Evolutionary conservation across 2,888 invertebrate species (phyloP), one percentile per base, ranked within the genome.

Genomic region (Macaria liturata): DNA sequence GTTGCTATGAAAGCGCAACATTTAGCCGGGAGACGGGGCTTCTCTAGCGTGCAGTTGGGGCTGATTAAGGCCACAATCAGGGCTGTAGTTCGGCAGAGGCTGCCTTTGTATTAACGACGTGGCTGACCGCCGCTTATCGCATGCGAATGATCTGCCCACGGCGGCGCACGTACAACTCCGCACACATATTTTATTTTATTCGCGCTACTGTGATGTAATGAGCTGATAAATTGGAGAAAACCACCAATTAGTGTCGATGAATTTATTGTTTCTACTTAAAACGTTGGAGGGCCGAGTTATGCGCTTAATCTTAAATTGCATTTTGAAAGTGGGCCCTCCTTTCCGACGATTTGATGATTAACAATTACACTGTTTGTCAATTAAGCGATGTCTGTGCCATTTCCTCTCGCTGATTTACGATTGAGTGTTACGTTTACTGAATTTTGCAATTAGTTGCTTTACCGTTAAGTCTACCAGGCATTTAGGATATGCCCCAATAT

Each of bases 161-260:
- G 90, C 90, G 87, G 90, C 89, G 88, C 86, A 85, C 85, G 83
- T 87, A 81, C 87, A 81, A 83, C 89, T 84, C 88, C 83, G 81
- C 88, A 84, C 89, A 90, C 88, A 91, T 88, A 91, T 91, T 91
- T 91, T 91, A 91, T 91, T 91, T 91, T 90, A 91, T 91, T 91
- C 91, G 88, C 91, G 90, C 91, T 91, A 91, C 91, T 87, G 91
- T 91, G 91, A 91, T 91, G 91, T 91, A 91, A 91, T 91, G 91
- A 91, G 90, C 91, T 89, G 91, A 91, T 91, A 91, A 91, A 91
- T 91, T 87, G 88, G 85, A 91, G 91, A 91, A 91, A 91, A 91
- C 91, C 91, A 91, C 91, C 91, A 91, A 91, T 91, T 91, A 91
- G 91, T 89, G 91, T 88, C 91, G 91, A 91, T 91, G 90, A 91